phyloP scores from a whole-genome alignment of 2,888 invertebrate species.

The Cacoxenus indagator region DNA sequence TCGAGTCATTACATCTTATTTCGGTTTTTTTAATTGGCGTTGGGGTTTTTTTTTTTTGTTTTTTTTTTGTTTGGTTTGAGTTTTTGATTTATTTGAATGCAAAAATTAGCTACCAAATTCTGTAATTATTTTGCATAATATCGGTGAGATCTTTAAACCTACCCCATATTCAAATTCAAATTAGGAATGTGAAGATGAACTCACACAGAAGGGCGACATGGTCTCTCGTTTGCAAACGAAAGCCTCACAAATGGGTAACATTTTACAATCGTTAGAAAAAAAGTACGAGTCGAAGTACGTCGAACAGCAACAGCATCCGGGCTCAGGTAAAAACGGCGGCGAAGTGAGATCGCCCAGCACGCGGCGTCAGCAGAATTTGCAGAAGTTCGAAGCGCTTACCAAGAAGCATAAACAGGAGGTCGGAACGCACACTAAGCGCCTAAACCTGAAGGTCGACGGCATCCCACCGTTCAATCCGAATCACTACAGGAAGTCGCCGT shows the following conservation, averaged over 20 bases:
- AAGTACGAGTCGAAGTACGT: slow-evolving; percentile 72
- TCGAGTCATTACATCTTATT: background rate
- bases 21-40: background rate
- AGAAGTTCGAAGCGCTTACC: slow-evolving; percentile 67
- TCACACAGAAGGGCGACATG: slow-evolving; percentile 96
- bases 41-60: slow-evolving; percentile 30
- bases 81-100: background rate
- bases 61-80: slow-evolving; percentile 24
- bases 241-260: slow-evolving; percentile 95
- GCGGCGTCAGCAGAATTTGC: slow-evolving; percentile 67
- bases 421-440: slow-evolving; percentile 69
- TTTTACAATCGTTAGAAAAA: slow-evolving; percentile 90
- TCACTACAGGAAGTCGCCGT: slow-evolving; percentile 74
- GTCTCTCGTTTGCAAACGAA: slow-evolving; percentile 95
- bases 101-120: background rate
- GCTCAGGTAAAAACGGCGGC: slow-evolving; percentile 25
- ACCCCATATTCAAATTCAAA: slow-evolving; percentile 29
- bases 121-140: background rate
- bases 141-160: background rate
- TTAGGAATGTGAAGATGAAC: slow-evolving; percentile 94
- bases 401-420: slow-evolving; percentile 68
- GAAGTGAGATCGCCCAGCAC: slow-evolving; percentile 65
- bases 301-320: slow-evolving; percentile 75
- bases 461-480: slow-evolving; percentile 71
- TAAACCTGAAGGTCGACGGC: slow-evolving; percentile 69